Conservation (phyloP, 2,888 invertebrate species). For the Lycia hirtaria region DNA sequence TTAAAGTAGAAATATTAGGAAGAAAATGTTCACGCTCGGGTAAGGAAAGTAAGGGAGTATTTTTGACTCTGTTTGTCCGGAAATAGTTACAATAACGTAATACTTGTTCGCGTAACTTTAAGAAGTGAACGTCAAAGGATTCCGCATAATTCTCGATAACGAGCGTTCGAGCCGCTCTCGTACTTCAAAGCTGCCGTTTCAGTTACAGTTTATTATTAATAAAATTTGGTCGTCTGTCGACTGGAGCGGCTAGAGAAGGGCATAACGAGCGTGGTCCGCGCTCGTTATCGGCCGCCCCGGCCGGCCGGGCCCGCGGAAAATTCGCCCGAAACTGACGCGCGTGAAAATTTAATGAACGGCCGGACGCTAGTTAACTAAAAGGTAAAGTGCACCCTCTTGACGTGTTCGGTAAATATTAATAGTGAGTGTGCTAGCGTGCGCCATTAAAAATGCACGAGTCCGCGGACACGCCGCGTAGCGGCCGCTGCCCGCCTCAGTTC, state of each 20-base stretch:
- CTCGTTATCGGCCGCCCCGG: conserved; percentile 73
- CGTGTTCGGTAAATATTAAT: conserved; percentile 86
- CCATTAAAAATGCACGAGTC: conserved; percentile 84
- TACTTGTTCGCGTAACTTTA: conserved; percentile 44
- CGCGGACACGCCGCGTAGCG: conserved; percentile 71
- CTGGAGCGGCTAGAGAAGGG: conserved; percentile 45
- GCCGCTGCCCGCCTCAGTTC: conserved; percentile 56
- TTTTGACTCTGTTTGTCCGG: conserved; percentile 20
- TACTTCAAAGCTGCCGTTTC: conserved; percentile 82
- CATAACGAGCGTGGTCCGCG: conserved; percentile 72
- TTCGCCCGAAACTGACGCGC: conserved; percentile 85
- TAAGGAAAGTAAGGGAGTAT: background rate
- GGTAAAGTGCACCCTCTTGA: conserved; percentile 86
- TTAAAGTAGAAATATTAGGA: background rate
- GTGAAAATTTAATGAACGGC: conserved; percentile 86
- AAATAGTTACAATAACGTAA: conserved; percentile 40
- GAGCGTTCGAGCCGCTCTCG: conserved; percentile 78
- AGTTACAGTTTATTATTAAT: conserved; percentile 85
- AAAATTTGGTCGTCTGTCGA: conserved; percentile 78
- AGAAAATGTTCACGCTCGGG: background rate
- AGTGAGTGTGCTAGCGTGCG: conserved; percentile 82
- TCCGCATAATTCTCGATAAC: conserved; percentile 82
- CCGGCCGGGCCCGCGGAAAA: conserved; percentile 84
- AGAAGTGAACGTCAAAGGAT: conserved; percentile 72
- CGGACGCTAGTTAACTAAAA: conserved; percentile 86